Conservation (phyloP, 2,797 vertebrate species). For the Diplodus sargus region DNA sequence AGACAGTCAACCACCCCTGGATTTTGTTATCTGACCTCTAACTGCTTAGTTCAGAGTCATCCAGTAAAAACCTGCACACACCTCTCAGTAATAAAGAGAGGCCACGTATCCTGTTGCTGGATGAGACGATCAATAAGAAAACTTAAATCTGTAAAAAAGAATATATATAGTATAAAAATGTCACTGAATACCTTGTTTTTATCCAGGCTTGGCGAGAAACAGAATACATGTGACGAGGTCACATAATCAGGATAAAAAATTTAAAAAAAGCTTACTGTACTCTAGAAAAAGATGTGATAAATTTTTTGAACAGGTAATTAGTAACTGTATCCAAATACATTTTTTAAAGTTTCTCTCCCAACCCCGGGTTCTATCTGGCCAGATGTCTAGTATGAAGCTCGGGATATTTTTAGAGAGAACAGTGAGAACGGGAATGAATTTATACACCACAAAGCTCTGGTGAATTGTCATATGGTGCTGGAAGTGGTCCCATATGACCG, state of each 20-base stretch:
- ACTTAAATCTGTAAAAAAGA: not conserved
- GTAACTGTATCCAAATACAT: too few relatives aligned
- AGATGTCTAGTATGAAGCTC: conserved; percentile 15
- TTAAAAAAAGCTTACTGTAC: too few relatives aligned
- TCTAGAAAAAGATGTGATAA: too few relatives aligned
- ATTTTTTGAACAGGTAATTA: too few relatives aligned
- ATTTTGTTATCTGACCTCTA: conserved; percentile 22
- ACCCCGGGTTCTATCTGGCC: not conserved
- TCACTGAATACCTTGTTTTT: conserved; percentile 5
- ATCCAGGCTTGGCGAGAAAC: too few relatives aligned
- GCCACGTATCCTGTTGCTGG: not conserved
- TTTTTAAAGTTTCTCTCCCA: too few relatives aligned
- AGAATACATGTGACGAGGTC: too few relatives aligned
- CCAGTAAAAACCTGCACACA: conserved; percentile 4
- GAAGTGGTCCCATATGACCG: conserved; percentile 49
- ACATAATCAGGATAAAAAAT: too few relatives aligned
- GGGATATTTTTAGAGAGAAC: conserved; percentile 61
- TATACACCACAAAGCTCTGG: conserved; percentile 61
- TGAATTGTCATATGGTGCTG: conserved; percentile 45
- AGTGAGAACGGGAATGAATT: conserved; percentile 54
- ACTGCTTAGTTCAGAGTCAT: not conserved
- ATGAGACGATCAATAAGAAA: not conserved
- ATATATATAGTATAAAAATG: not conserved
- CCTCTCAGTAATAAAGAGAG: not conserved
- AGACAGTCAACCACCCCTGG: conserved; percentile 31